Conservation (phyloP, 2,113 vertebrate genomes). For the Symphodus melops region DNA sequence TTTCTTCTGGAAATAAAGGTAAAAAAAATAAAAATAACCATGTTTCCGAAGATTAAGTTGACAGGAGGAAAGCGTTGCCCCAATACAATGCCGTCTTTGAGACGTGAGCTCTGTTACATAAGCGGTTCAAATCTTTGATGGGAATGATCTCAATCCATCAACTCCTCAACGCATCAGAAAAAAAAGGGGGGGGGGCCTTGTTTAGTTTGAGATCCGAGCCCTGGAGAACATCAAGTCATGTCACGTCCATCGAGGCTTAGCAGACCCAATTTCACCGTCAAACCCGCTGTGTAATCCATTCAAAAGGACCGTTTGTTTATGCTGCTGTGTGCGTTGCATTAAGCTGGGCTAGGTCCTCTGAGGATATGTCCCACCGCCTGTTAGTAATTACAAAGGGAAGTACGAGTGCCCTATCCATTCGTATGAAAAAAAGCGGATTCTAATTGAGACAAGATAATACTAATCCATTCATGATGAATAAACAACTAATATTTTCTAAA, state of each 20-base stretch:
- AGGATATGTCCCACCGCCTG: conserved; percentile 17
- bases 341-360: conserved; percentile 23
- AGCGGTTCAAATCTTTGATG: conserved; percentile 10
- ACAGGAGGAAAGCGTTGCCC: conserved; percentile 21
- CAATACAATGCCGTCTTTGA: conserved; percentile 39
- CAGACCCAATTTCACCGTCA: conserved; percentile 17
- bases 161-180: conserved; percentile 9
- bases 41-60: conserved; percentile 43
- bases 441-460: conserved; percentile 1
- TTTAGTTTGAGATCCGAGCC: conserved; percentile 24
- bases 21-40: conserved; percentile 38
- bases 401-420: conserved; percentile 11
- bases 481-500: neutral
- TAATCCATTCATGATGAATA: neutral
- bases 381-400: conserved; percentile 46
- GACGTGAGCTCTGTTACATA: conserved; percentile 13
- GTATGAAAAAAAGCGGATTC: neutral
- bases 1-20: conserved; percentile 27
- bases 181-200: too few relatives aligned
- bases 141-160: conserved; percentile 24
- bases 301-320: conserved; percentile 39
- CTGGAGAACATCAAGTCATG: conserved; percentile 14
- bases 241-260: conserved; percentile 24
- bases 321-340: conserved; percentile 2
- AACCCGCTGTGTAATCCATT: conserved; percentile 21